Percentiles rank a stretch among this genome's conserved stretches.
Evolutionary conservation across 2,797 vertebrate genomes (phyloP).

Genomic region (Smutsia gigantea): DNA sequence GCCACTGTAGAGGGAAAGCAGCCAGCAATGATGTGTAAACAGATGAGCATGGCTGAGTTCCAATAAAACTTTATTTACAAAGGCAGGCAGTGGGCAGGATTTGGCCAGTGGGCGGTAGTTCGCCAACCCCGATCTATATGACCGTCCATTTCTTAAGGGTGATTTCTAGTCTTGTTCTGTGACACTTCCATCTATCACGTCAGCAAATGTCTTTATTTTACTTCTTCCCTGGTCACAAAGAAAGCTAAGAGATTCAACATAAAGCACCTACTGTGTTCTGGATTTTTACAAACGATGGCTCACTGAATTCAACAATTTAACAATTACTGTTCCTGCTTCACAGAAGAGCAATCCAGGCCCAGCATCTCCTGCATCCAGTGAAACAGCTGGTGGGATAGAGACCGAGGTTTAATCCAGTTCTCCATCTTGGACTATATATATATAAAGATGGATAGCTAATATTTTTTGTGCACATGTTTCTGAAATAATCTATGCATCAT

Average conservation of each 20-base stretch:
- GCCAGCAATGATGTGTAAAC: background rate
- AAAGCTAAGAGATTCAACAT: background rate
- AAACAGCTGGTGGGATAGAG: background rate
- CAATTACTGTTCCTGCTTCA: too few relatives aligned
- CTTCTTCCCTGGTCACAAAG: background rate
- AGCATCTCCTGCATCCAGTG: accelerated
- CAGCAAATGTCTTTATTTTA: background rate
- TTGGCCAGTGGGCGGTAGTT: accelerated
- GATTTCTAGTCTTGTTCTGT: background rate
- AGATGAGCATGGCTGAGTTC: background rate
- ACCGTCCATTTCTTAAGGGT: background rate
- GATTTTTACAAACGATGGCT: background rate
- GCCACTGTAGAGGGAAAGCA: accelerated
- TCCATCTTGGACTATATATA: background rate
- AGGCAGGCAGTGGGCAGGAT: background rate
- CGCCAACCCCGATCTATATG: background rate
- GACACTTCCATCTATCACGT: background rate
- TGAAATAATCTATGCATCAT: background rate
- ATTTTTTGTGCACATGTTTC: background rate
- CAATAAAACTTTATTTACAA: background rate
- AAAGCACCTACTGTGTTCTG: background rate
- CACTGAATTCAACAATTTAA: background rate
- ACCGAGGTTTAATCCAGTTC: background rate
- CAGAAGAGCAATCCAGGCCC: background rate
- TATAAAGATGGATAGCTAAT: background rate